These are phyloP conservation scores for Apeira syringaria DNA, from an alignment of 2,888 invertebrate species.

Conservation along the genomic window DNA sequence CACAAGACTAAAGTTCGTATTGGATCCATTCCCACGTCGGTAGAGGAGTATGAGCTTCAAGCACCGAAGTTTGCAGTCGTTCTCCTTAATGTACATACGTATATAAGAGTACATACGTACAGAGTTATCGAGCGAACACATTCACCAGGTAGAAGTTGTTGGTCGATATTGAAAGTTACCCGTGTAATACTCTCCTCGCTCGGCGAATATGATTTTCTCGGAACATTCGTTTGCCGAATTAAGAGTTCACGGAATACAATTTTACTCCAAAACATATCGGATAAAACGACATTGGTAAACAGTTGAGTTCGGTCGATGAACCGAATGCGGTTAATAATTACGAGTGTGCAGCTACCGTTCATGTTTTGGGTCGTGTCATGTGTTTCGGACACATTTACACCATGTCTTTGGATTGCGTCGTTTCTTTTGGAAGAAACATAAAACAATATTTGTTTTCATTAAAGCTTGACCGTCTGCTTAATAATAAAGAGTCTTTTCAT, in stretches of 20 bases:
- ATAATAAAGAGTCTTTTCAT: too few species aligned
- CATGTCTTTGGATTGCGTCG: too few species aligned
- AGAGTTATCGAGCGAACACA: conserved; percentile 21
- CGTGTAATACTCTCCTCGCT: conserved; percentile 17
- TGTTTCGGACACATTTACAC: too few species aligned
- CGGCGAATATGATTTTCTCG: conserved; percentile 15
- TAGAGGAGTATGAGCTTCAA: conserved; percentile 18
- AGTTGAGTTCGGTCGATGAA: too few species aligned
- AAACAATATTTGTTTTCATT: too few species aligned
- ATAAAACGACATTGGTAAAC: too few species aligned
- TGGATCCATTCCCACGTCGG: conserved; percentile 14
- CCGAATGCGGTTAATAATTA: too few species aligned
- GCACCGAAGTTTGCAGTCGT: conserved; percentile 26
- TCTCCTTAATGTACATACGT: conserved; percentile 34
- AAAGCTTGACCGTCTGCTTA: too few species aligned
- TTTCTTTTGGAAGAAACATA: too few species aligned
- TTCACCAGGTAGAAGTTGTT: conserved; percentile 15
- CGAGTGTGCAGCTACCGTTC: too few species aligned
- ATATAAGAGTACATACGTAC: conserved; percentile 22
- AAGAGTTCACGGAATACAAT: conserved; percentile 1
- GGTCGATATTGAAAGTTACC: conserved; percentile 20
- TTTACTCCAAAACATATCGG: too few species aligned
- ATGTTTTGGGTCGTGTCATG: too few species aligned
- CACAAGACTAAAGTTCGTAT: conserved; percentile 4
- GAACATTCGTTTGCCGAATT: conserved; percentile 2